Conservation (phyloP, 2,888 invertebrate genomes). For the Chrysolina oricalcia region DNA sequence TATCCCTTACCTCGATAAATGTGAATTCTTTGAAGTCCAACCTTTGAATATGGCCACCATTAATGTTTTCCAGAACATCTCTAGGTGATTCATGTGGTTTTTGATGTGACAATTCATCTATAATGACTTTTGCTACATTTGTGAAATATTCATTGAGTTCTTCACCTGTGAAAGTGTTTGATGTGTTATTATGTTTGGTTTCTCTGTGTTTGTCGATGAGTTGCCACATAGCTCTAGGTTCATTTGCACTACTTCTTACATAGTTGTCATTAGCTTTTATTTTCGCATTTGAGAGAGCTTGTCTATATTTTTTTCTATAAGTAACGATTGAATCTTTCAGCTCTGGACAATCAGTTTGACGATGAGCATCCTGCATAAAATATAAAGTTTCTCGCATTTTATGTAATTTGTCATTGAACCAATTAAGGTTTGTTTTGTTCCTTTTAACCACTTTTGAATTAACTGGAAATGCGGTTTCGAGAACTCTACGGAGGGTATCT, state of each 20-base stretch:
- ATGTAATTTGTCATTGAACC: neutral
- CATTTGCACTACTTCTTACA: slow-evolving; percentile 2
- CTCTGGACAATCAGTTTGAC: neutral
- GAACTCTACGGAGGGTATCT: neutral
- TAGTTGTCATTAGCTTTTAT: slow-evolving; percentile 23
- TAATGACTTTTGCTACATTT: slow-evolving; percentile 21
- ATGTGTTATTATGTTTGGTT: slow-evolving; percentile 21
- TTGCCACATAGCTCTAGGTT: neutral
- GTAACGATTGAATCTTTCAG: neutral
- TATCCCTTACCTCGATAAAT: neutral
- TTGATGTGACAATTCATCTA: slow-evolving; percentile 15
- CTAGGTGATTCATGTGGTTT: slow-evolving; percentile 21
- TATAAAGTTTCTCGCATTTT: neutral
- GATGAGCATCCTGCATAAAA: neutral
- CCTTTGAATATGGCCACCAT: slow-evolving; percentile 13
- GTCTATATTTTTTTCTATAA: slow-evolving; percentile 22
- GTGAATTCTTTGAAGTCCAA: slow-evolving; percentile 8
- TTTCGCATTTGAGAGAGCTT: slow-evolving; percentile 25
- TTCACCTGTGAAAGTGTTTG: slow-evolving; percentile 18
- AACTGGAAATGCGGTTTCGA: neutral
- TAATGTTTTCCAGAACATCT: slow-evolving; percentile 19
- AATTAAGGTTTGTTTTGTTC: neutral
- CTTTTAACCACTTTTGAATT: neutral
- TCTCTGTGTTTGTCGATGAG: slow-evolving; percentile 21
- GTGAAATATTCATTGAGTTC: slow-evolving; percentile 22